phyloP scores from a whole-genome alignment of 2,888 invertebrate species.

The Drosophila cognata region DNA sequence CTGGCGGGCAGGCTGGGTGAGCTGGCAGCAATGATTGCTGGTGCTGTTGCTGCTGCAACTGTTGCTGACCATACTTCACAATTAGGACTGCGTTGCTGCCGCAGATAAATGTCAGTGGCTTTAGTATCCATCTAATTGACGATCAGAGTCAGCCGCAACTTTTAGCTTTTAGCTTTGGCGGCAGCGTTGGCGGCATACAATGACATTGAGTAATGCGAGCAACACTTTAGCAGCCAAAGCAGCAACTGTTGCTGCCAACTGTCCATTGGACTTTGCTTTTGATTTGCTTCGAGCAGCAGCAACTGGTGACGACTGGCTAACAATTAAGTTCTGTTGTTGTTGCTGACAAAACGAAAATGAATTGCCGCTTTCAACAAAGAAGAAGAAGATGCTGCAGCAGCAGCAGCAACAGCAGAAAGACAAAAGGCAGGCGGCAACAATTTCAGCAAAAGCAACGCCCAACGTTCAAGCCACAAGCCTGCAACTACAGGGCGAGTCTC shows the following conservation, averaged over 20 bases:
- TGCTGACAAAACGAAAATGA: constrained; percentile 73
- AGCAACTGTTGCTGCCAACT: constrained; percentile 34
- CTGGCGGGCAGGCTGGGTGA: constrained; percentile 12
- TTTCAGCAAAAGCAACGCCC: constrained; percentile 54
- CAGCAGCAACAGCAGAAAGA: constrained; percentile 22
- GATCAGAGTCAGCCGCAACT: constrained; percentile 40
- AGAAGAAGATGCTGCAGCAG: constrained; percentile 28
- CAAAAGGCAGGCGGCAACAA: constrained; percentile 59
- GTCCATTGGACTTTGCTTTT: constrained; percentile 57
- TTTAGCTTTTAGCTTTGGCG: constrained; percentile 56
- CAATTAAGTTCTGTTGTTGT: constrained; percentile 59
- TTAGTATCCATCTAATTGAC: constrained; percentile 70
- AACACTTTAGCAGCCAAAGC: constrained; percentile 43
- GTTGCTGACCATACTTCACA: constrained; percentile 27
- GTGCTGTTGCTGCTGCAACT: constrained; percentile 26
- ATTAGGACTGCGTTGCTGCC: constrained; percentile 40
- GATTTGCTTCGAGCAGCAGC: constrained; percentile 67
- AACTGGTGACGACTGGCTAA: constrained; percentile 70
- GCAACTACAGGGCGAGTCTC: constrained; percentile 35
- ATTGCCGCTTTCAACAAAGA: constrained; percentile 65
- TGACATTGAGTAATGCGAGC: constrained; percentile 79
- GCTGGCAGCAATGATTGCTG: constrained; percentile 41
- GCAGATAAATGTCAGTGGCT: constrained; percentile 70
- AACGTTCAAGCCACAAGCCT: constrained; percentile 33
- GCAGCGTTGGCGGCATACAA: constrained; percentile 66